Evolutionary conservation across 2,113 vertebrate genomes (phyloP).

Genomic region (Poicephalus meyeri): DNA sequence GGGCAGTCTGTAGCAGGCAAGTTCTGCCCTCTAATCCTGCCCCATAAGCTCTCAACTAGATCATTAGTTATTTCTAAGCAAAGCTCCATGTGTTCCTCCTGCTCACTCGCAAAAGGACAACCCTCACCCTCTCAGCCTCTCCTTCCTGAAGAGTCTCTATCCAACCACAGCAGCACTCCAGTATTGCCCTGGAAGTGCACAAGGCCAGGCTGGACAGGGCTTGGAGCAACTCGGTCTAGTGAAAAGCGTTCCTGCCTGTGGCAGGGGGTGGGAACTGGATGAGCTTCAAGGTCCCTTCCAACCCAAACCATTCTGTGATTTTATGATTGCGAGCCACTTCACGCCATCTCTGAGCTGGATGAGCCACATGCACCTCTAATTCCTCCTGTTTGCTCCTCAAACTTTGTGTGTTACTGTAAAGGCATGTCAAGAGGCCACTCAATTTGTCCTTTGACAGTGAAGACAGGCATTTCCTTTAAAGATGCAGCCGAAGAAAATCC

Average conservation of each 20-base stretch:
- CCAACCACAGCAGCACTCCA: neutral
- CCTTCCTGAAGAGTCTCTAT: neutral
- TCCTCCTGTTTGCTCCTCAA: neutral
- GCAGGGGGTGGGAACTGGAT: neutral
- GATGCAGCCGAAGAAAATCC: neutral
- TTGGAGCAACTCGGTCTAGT: neutral
- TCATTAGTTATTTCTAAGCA: neutral
- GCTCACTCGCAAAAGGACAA: neutral
- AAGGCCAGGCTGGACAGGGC: neutral
- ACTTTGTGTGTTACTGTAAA: neutral
- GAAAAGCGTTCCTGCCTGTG: neutral
- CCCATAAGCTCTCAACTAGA: neutral
- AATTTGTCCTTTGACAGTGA: neutral
- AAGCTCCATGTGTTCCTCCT: accelerated
- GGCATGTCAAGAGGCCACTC: neutral
- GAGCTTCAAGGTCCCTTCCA: neutral
- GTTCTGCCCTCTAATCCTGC: neutral
- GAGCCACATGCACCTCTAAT: neutral
- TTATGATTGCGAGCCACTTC: neutral
- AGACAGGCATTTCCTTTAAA: neutral
- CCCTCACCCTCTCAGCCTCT: neutral
- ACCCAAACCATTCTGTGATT: neutral
- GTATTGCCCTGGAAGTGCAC: neutral
- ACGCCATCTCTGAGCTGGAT: accelerated
- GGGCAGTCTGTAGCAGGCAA: neutral